Evolutionary conservation across 2,888 invertebrate genomes (phyloP).

Genomic region (Aleiodes leptofemur): DNA sequence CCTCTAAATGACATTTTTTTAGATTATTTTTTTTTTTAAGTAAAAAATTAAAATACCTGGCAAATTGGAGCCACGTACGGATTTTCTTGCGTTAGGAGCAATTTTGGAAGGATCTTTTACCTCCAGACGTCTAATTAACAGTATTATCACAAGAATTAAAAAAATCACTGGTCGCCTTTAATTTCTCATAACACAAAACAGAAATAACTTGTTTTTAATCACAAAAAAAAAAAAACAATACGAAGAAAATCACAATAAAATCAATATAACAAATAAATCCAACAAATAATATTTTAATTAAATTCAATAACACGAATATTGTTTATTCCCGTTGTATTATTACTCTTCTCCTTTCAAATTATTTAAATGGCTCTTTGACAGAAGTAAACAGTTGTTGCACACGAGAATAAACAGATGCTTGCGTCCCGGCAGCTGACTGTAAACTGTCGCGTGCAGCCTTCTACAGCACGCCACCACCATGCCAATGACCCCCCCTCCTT

Average conservation of each 20-base stretch:
- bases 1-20: no score
- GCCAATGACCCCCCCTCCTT: conserved; percentile 60
- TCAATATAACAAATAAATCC: conserved; percentile 3
- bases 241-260: conserved; percentile 12
- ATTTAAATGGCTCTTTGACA: background rate
- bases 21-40: conserved; percentile 1
- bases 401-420: conserved; percentile 57
- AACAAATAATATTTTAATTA: background rate
- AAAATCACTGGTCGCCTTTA: conserved; percentile 38
- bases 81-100: conserved; percentile 64
- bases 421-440: conserved; percentile 69
- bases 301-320: background rate
- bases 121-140: conserved; percentile 17
- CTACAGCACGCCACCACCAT: conserved; percentile 69
- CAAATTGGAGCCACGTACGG: conserved; percentile 61
- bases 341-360: background rate
- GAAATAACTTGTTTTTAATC: background rate
- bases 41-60: conserved; percentile 58
- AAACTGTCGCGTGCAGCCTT: conserved; percentile 73
- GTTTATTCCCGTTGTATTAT: background rate
- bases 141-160: background rate
- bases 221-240: conserved; percentile 5
- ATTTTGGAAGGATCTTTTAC: conserved; percentile 59
- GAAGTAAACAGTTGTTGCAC: conserved; percentile 22
- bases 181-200: conserved; percentile 24